Conservation (phyloP, 2,113 vertebrate genomes). For the Sphyrna mokarran region DNA sequence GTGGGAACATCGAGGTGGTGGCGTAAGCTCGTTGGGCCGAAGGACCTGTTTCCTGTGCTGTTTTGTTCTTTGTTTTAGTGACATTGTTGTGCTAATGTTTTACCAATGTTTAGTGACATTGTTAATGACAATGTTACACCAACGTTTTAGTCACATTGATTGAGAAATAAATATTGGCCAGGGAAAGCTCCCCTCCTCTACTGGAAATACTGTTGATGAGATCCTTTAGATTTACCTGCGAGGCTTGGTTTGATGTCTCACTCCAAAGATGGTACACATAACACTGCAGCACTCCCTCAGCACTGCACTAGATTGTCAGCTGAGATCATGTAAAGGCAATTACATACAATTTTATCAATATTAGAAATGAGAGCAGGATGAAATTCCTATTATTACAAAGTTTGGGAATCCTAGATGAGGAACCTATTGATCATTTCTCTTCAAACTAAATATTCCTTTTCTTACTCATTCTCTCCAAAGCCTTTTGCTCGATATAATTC, state of each 20-base stretch:
- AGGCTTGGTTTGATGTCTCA: neutral
- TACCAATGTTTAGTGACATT: too few relatives aligned
- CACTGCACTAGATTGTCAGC: neutral
- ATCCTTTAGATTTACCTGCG: neutral
- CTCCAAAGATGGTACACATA: neutral
- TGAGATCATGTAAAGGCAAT: neutral
- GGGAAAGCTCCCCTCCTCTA: neutral
- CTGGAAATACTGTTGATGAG: neutral
- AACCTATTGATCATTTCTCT: neutral
- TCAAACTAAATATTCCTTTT: neutral
- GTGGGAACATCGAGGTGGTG: too few relatives aligned
- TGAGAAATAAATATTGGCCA: neutral
- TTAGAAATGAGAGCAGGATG: neutral
- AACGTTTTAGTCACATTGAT: neutral
- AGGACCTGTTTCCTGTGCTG: too few relatives aligned
- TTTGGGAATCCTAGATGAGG: neutral
- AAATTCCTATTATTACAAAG: neutral
- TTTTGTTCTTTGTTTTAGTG: too few relatives aligned
- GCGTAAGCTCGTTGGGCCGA: too few relatives aligned
- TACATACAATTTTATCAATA: neutral
- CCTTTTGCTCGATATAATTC: neutral
- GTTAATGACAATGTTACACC: too few relatives aligned
- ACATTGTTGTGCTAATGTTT: too few relatives aligned
- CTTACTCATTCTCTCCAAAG: neutral
- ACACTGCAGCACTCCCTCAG: neutral